Percentiles rank a stretch among this genome's conserved stretches.
phyloP scores from a whole-genome alignment of 2,113 vertebrate species.

The Pituophis catenifer region DNA sequence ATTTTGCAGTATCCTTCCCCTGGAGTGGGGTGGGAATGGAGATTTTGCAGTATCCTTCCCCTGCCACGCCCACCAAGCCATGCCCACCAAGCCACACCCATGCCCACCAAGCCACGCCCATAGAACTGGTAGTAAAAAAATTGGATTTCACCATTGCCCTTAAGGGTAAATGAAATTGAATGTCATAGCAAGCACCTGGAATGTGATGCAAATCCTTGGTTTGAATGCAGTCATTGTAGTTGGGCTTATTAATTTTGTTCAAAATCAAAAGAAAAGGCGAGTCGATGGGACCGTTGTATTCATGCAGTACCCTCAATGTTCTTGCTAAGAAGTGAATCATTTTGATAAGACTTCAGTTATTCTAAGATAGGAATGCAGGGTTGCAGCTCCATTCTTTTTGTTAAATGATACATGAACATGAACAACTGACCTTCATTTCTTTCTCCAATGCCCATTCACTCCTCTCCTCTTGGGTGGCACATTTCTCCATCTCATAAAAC shows the following conservation, averaged over 20 bases:
- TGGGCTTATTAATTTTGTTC: neutral
- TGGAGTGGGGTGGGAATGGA: no score
- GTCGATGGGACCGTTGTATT: no score
- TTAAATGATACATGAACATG: no score
- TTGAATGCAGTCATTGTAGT: neutral
- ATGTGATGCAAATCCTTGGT: neutral
- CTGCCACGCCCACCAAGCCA: no score
- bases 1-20: no score
- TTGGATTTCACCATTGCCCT: neutral
- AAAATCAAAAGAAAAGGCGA: neutral
- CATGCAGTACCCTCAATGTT: neutral
- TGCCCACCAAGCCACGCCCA: no score
- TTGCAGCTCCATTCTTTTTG: neutral
- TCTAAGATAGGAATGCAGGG: neutral
- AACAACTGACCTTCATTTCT: neutral
- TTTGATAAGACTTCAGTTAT: neutral
- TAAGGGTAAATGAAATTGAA: slow-evolving; percentile 1
- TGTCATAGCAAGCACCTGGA: neutral
- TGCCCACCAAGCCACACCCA: no score
- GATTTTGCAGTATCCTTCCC: no score
- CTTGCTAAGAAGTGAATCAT: neutral
- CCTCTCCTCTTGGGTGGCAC: neutral
- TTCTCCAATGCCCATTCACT: neutral
- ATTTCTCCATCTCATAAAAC: neutral
- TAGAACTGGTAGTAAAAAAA: no score